phyloP scores from a whole-genome alignment of 2,797 vertebrate species.

The Tragopan temminckii region DNA sequence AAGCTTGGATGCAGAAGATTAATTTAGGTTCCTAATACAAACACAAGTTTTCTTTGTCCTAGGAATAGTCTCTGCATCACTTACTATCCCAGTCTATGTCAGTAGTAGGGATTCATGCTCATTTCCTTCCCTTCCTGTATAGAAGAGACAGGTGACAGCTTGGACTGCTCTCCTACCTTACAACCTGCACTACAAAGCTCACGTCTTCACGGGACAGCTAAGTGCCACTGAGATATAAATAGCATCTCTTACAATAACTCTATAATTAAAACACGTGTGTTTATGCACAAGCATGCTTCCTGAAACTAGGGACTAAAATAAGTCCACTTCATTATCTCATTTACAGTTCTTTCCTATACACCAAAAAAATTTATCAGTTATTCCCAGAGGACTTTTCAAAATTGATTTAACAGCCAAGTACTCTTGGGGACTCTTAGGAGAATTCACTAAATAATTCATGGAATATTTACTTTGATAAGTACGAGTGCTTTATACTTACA shows the following conservation, averaged over 20 bases:
- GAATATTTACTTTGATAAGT: conserved; percentile 12
- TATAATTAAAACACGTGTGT: conserved; percentile 15
- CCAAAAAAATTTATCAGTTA: not conserved
- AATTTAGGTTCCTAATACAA: not conserved
- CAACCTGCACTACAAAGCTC: not conserved
- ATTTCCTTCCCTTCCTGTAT: not conserved
- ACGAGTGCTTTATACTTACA: not conserved
- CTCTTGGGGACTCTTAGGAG: not conserved
- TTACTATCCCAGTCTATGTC: not conserved
- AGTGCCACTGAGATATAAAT: conserved; percentile 22
- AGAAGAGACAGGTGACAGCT: not conserved
- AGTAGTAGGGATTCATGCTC: not conserved
- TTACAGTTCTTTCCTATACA: not conserved
- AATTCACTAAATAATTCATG: not conserved
- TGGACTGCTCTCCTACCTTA: not conserved
- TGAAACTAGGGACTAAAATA: conserved; percentile 4
- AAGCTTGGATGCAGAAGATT: not conserved
- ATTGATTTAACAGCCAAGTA: conserved; percentile 24
- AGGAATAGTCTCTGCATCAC: not conserved
- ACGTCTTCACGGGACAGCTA: not conserved
- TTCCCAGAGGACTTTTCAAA: conserved; percentile 16
- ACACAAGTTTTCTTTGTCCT: not conserved
- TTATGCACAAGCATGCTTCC: not conserved
- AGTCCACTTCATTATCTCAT: conserved; percentile 15
- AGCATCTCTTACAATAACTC: not conserved